Evolutionary conservation across 2,797 vertebrate genomes (phyloP).

Genomic region (Cossypha heuglini): DNA sequence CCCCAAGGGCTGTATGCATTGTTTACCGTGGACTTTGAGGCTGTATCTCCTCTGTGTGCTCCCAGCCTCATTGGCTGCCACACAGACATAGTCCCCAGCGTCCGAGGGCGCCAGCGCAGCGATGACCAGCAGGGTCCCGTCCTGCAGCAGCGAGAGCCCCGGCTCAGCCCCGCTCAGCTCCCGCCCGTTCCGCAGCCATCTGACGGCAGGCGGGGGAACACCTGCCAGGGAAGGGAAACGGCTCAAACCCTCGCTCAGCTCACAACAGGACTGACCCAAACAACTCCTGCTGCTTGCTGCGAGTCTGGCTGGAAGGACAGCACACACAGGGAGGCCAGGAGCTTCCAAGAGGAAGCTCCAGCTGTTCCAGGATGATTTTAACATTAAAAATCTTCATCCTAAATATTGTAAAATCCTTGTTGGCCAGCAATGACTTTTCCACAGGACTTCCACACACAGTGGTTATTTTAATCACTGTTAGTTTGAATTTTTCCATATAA

Average conservation of each 20-base stretch:
- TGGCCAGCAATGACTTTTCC: background rate
- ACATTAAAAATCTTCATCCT: background rate
- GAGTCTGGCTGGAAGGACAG: background rate
- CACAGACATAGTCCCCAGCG: conserved; percentile 90
- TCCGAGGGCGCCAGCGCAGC: conserved; percentile 85
- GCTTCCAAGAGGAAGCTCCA: background rate
- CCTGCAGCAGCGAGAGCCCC: conserved; percentile 86
- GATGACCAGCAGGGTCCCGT: conserved; percentile 85
- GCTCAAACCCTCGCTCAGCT: rapidly evolving
- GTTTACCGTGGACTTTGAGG: conserved; percentile 92
- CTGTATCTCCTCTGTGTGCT: conserved; percentile 91
- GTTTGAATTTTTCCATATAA: background rate
- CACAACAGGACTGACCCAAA: background rate
- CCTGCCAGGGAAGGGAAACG: conserved; percentile 71
- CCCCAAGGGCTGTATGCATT: background rate
- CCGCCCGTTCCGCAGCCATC: conserved; percentile 89
- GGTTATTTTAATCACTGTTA: background rate
- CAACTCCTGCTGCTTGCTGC: background rate
- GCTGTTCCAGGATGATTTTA: background rate
- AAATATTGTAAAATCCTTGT: background rate
- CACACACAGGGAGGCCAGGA: background rate
- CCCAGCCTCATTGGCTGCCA: conserved; percentile 91
- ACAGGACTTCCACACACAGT: background rate
- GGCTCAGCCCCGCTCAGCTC: conserved; percentile 87
- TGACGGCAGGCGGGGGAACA: conserved; percentile 89